Evolutionary conservation across 1,140 invertebrate species (phyloP), one percentile per base, ranked within the genome.

Genomic region (Heterodera schachtii): DNA sequence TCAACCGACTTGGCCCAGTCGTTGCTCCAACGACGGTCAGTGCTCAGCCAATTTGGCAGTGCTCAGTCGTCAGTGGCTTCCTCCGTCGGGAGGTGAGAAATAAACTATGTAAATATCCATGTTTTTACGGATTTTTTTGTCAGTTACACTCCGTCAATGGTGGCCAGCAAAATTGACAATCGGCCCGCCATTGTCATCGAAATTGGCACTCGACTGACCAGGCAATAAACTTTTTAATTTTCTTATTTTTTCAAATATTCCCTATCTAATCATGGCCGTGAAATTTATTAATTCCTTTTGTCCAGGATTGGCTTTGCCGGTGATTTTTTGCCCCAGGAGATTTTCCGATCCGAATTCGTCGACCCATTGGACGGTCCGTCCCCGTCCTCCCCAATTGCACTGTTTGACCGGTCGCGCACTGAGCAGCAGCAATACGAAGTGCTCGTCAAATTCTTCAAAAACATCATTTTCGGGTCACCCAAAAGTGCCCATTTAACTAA

Each of bases 121-220:
- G 47, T 49, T 49, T 49, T 49, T 49, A n/a, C n/a, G n/a, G n/a
- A n/a, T n/a, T n/a, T 49, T 49, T 49, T 49, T 49, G 47, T 49
- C 9, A n/a, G n/a, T n/a, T n/a, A n/a, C n/a, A n/a, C n/a, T 82
- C 80, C 16, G 7, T 79, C 21, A 44, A n/a, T n/a, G n/a, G n/a
- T n/a, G n/a, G n/a, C 81, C 6, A n/a, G 43, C 21, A 83, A 83
- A 78, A 84, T 85, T n/a, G 83, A 84, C 43, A 81, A 31, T 43
- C 43, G 84, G 13, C 60, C 83, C 2, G 77, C 76, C 2, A 52
- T 84, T 41, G 21, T 86, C 31, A 84, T 84, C 19, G 83, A 84
- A 83, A 82, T 84, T n/a, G 83, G 83, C n/a, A 82, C 52, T 41
- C 85, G 83, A 21, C 49, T 83, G 41, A 83, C 82, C n/a, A 84